Conservation (phyloP, 2,113 vertebrate species). For the Speoplatyrhinus poulsoni region DNA sequence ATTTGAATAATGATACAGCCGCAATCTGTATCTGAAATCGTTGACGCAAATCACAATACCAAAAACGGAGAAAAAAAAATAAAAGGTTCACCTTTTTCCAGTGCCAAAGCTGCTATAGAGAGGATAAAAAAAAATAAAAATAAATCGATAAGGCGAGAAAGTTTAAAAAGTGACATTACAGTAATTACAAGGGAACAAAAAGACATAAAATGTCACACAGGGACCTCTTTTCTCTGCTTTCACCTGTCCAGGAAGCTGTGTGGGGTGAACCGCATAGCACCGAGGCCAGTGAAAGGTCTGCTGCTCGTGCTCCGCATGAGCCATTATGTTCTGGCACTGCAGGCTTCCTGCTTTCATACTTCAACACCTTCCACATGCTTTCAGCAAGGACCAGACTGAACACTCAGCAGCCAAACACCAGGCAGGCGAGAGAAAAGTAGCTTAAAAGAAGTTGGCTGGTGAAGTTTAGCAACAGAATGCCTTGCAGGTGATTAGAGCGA, state of each 20-base stretch:
- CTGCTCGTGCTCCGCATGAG: conserved; percentile 36
- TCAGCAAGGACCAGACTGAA: conserved; percentile 57
- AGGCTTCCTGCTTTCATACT: conserved; percentile 64
- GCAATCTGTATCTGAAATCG: conserved; percentile 49
- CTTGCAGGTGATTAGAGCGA: not conserved
- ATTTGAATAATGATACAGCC: conserved; percentile 30
- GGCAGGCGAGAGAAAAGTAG: conserved; percentile 34
- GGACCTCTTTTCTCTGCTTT: conserved; percentile 10
- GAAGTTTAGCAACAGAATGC: conserved; percentile 14
- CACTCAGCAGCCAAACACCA: conserved; percentile 50
- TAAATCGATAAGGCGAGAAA: conserved; percentile 9
- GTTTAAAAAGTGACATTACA: conserved; percentile 26
- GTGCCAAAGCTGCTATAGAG: conserved; percentile 45
- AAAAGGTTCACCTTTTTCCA: conserved; percentile 44
- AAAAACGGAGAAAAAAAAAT: conserved; percentile 44
- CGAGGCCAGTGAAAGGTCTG: conserved; percentile 47
- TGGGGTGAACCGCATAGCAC: conserved; percentile 39
- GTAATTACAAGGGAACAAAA: conserved; percentile 13
- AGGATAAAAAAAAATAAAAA: conserved; percentile 8
- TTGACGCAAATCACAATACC: conserved; percentile 52
- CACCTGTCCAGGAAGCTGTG: conserved; percentile 50
- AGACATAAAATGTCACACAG: not conserved
- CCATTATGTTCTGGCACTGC: conserved; percentile 62
- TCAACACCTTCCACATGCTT: conserved; percentile 59
- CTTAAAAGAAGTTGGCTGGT: conserved; percentile 10